Evolutionary conservation across 2,888 invertebrate genomes (phyloP), one percentile per base, ranked within the genome.

Genomic region (Lacanobia oleracea): DNA sequence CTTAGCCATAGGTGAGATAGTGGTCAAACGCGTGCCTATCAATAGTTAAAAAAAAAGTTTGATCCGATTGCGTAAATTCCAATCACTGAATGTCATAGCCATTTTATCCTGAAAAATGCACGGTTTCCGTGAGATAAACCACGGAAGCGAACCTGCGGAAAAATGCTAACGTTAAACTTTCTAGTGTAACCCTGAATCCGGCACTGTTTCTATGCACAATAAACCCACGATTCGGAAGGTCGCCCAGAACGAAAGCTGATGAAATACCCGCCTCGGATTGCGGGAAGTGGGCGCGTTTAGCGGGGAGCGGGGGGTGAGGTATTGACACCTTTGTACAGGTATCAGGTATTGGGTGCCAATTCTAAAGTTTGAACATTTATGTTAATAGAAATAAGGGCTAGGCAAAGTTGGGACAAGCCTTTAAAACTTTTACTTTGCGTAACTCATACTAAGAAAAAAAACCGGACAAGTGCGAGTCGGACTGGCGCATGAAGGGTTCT

Each of bases 191-290:
- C 48, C 10, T 72, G 27, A 60, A 50, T 27, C 50, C 61, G 23
- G 10, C 50, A 62, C 54, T 67, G 59, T 66, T 67, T 18, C 14
- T 5, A 53, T n/a, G 9, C 6, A 54, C 27, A 67, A 45, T 60
- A 64, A 33, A 27, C 23, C 33, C 68, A 65, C 54, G 67, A 70
- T 33, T 72, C 45, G 61, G 83, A 84, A 88, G 88, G 89, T 84
- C 88, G 83, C 21, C 75, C 9, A 81, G 77, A 82, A 80, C 65
- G 86, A 85, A 83, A 84, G 85, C 89, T 90, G 90, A 90, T 84
- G 90, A 90, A 90, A 90, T 80, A 80, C 4, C 16, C 3, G 63
- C 51, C 56, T 27, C 62, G 51, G 66, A 80, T 83, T 80, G 79
- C 79, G 59, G 79, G 68, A 63, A 82, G 78, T 82, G 82, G 78